phyloP scores from a whole-genome alignment of 2,888 invertebrate genomes.

The Eristalis arbustorum region DNA sequence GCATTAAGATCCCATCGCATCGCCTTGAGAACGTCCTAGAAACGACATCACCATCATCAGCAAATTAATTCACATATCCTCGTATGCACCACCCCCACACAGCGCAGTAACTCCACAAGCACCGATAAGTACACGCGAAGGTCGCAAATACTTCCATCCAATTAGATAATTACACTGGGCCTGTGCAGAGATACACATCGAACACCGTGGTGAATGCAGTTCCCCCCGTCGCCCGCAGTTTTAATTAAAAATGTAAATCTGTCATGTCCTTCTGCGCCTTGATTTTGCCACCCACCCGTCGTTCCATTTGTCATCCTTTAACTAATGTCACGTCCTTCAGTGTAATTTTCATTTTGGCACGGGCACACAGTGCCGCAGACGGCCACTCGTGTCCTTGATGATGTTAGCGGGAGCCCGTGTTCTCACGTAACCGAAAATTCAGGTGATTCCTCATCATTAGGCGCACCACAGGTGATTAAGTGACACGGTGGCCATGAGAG shows the following conservation, averaged over 20 bases:
- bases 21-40: background rate
- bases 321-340: constrained; percentile 41
- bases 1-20: background rate
- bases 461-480: constrained; percentile 36
- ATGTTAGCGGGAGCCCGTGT: background rate
- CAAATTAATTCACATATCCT: background rate
- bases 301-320: constrained; percentile 39
- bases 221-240: background rate
- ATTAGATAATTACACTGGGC: background rate
- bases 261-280: constrained; percentile 8
- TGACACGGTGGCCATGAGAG: constrained; percentile 14
- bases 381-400: constrained; percentile 1
- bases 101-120: background rate
- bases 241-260: constrained; percentile 52
- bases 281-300: background rate
- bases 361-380: background rate
- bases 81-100: background rate
- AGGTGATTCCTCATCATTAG: constrained; percentile 51
- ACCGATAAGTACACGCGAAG: background rate
- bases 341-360: constrained; percentile 19
- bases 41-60: background rate
- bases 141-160: constrained; percentile 1
- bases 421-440: constrained; percentile 24
- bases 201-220: background rate
- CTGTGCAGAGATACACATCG: background rate